A percentile compares a stretch with the other conserved stretches of the same genome.
These are phyloP conservation scores for Lepus europaeus DNA, from an alignment of 2,113 vertebrate genomes.

Conservation along the genomic window DNA sequence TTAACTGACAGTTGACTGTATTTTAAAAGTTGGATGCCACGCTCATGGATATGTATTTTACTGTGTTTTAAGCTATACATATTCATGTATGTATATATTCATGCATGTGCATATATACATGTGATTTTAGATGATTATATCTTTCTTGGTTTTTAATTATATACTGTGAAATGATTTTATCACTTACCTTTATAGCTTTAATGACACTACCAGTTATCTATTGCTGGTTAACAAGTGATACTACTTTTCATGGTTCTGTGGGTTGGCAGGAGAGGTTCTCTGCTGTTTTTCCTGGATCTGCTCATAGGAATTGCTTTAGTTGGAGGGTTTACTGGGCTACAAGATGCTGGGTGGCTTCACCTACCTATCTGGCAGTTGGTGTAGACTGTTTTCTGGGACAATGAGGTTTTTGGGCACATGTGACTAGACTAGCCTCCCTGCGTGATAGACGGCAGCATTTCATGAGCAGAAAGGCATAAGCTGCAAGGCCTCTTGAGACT, in stretches of 20 bases:
- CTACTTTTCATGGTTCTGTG: not conserved
- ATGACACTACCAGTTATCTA: not conserved
- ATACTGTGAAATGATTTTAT: not conserved
- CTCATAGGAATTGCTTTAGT: not conserved
- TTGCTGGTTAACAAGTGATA: not conserved
- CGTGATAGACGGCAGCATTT: not conserved
- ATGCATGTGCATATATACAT: not conserved
- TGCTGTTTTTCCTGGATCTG: not conserved
- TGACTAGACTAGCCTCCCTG: not conserved
- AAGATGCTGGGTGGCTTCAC: not conserved
- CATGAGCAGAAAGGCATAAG: not conserved
- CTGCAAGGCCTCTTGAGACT: not conserved
- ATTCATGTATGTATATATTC: not conserved
- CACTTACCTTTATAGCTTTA: not conserved
- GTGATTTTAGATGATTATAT: not conserved
- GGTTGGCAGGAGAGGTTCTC: not conserved
- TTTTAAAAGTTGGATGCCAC: not conserved
- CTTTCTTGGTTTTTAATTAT: slow-evolving; percentile 19
- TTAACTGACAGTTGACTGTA: not conserved
- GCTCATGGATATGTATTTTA: not conserved
- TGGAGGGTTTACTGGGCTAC: not conserved
- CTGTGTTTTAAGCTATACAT: not conserved
- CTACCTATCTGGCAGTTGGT: not conserved
- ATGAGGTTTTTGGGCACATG: not conserved
- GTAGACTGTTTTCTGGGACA: not conserved